These are phyloP conservation scores for Campoplex nolae DNA, from an alignment of 2,888 invertebrate genomes.

Conservation along the genomic window DNA sequence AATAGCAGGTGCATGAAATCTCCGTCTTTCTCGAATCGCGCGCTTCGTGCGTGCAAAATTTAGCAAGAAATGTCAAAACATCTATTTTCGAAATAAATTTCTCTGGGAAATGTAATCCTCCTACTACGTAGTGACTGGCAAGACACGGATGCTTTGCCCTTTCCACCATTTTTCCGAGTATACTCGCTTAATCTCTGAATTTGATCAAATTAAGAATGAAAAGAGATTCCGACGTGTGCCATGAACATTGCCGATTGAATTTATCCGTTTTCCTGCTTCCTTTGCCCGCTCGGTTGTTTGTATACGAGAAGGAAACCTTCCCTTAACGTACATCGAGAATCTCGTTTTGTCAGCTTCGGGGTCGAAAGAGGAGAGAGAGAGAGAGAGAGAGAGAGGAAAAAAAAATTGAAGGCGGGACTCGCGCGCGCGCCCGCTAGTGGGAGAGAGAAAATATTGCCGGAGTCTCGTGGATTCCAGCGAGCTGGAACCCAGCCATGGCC, in stretches of 20 bases:
- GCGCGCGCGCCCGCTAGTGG: neutral
- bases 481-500: conserved; percentile 76
- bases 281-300: conserved; percentile 1
- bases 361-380: neutral
- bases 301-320: conserved; percentile 3
- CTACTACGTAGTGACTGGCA: neutral
- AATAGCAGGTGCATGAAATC: neutral
- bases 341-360: neutral
- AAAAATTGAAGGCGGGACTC: neutral
- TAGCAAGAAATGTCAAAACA: conserved; percentile 4
- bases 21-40: neutral
- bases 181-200: neutral
- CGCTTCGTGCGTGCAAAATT: neutral
- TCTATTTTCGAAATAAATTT: conserved; percentile 10
- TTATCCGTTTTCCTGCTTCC: neutral
- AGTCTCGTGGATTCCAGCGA: conserved; percentile 74
- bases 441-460: conserved; percentile 39
- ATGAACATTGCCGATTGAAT: conserved; percentile 43
- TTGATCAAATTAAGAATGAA: conserved; percentile 17
- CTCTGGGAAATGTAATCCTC: neutral
- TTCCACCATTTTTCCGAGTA: neutral
- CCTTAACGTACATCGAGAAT: conserved; percentile 5
- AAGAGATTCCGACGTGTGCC: neutral
- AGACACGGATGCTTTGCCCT: neutral
- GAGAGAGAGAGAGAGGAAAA: conserved; percentile 8